Evolutionary conservation across 2,113 vertebrate genomes (phyloP).

Genomic region (Calonectris borealis): DNA sequence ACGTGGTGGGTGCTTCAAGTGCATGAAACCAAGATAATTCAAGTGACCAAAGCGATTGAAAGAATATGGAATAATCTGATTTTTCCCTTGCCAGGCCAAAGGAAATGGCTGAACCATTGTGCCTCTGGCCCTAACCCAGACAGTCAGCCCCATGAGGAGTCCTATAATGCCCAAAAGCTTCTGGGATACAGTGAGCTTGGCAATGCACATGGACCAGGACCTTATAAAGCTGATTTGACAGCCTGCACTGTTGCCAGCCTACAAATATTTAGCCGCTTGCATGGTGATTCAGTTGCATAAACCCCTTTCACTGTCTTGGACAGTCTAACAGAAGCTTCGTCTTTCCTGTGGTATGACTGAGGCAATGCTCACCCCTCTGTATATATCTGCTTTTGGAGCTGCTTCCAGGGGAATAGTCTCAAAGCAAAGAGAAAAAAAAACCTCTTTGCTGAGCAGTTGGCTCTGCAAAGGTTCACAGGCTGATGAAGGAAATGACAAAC

Average conservation of each 20-base stretch:
- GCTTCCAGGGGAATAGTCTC: background rate
- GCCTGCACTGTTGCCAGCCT: background rate
- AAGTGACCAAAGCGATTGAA: fast-evolving
- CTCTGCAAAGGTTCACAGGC: background rate
- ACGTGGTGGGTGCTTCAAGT: background rate
- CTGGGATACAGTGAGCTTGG: background rate
- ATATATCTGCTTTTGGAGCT: background rate
- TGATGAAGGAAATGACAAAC: background rate
- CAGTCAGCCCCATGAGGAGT: background rate
- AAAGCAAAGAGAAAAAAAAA: background rate
- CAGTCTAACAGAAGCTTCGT: background rate
- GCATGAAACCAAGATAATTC: fast-evolving
- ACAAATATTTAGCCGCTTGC: background rate
- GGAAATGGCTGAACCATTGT: fast-evolving
- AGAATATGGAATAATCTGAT: background rate
- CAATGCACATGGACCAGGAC: background rate
- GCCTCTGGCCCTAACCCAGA: background rate
- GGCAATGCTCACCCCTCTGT: background rate
- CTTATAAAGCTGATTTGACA: background rate
- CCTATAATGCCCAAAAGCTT: background rate
- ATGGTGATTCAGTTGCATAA: background rate
- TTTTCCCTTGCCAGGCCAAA: background rate
- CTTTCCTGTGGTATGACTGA: fast-evolving
- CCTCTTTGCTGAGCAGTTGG: background rate
- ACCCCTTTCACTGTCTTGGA: background rate